Evolutionary conservation across 1,140 invertebrate genomes (phyloP), one percentile per base, ranked within the genome.

Genomic region (Diorhabda elongata): DNA sequence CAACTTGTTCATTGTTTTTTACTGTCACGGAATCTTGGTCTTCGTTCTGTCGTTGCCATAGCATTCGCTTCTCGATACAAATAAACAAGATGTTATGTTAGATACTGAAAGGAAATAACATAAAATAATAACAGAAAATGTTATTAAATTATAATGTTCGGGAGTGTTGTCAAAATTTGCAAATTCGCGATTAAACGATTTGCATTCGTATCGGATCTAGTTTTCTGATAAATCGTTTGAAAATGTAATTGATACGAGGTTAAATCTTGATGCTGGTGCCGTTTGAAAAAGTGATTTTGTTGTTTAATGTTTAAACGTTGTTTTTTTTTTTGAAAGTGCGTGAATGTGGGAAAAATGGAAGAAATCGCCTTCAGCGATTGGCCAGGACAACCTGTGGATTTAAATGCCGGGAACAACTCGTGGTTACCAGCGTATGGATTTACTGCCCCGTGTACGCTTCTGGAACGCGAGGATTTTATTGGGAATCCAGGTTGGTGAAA

Each of bases 391-490:
- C 84, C 84, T 67, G 71, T 78, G 70, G 78, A 79, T 73, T 67
- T 79, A 45, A 75, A 73, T 67, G 67, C 71, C 11, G 86, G 86
- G 68, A 85, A 83, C 71, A 85, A 86, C 82, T 84, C 87, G 76
- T 89, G 87, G 87, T 82, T 88, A 76, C 87, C 87, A 64, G 87
- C 87, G 70, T 89, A 88, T 75, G 87, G 87, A 70, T 88, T 85
- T 81, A 87, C 88, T 81, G 81, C 79, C 56, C 83, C 87, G 69
- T 69, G 76, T 4, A 81, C 86, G 66, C 69, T 82, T 7, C 74
- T 86, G 77, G 85, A 87, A 70, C 85, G 85, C 79, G 85, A 87
- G 61, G 86, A 86, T 76, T 87, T 84, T 79, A 82, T 86, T 72
- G 83, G 83, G 74, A 82, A 85, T 77, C 85, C 84, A 78, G 86